phyloP scores from a whole-genome alignment of 2,797 vertebrate genomes.

The Carduelis carduelis region DNA sequence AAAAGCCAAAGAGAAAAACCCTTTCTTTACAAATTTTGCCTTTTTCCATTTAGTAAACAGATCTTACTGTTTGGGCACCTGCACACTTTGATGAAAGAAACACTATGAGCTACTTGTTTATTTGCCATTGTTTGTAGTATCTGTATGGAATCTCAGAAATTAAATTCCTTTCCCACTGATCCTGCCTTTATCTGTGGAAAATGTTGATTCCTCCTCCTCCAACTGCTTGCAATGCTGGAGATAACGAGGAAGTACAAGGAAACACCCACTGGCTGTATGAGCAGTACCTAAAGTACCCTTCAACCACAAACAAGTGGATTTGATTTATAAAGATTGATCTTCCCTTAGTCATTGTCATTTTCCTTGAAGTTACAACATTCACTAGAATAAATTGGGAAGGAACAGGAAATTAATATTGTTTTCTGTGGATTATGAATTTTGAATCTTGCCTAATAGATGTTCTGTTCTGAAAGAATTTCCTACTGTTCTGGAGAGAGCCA shows the following conservation, averaged over 20 bases:
- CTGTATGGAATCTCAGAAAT: constrained; percentile 57
- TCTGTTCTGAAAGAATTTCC: neutral
- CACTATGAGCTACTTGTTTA: constrained; percentile 41
- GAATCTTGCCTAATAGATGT: neutral
- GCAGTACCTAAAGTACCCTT: neutral
- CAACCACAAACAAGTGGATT: neutral
- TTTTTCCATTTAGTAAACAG: constrained; percentile 13
- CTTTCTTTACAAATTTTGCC: neutral
- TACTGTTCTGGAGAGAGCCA: neutral
- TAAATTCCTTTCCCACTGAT: constrained; percentile 65
- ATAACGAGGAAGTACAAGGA: neutral
- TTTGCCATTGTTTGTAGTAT: constrained; percentile 53
- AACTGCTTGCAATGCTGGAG: neutral
- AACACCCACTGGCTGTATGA: neutral
- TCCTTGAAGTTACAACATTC: neutral
- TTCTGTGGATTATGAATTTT: neutral
- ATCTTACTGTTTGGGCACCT: constrained; percentile 47
- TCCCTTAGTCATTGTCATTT: neutral
- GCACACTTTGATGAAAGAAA: constrained; percentile 35
- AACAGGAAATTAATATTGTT: neutral
- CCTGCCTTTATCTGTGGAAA: constrained; percentile 35
- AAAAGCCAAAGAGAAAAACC: neutral
- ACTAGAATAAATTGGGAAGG: neutral
- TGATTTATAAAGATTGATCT: neutral
- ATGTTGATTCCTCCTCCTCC: constrained; percentile 24